Conservation (phyloP, 1,140 invertebrate species). For the Heliconius melpomene region DNA sequence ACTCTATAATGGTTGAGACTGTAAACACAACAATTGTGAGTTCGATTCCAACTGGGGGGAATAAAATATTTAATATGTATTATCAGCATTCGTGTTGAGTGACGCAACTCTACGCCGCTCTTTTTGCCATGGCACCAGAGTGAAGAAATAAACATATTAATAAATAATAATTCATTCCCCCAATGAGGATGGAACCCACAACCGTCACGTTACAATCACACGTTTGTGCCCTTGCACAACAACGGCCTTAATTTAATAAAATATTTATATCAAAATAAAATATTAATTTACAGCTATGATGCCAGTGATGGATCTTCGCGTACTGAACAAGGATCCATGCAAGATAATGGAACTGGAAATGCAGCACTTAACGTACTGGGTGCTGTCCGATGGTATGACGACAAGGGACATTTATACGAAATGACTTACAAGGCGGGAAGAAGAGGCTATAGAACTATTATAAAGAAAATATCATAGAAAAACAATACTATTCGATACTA, state of each 20-base stretch:
- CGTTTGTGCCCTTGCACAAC: too few relatives aligned
- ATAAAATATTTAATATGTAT: too few relatives aligned
- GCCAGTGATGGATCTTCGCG: conserved; percentile 72
- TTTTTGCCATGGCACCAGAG: too few relatives aligned
- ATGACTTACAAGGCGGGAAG: conserved; percentile 84
- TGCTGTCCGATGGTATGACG: conserved; percentile 83
- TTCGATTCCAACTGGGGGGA: too few relatives aligned
- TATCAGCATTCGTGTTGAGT: too few relatives aligned
- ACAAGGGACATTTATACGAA: conserved; percentile 86
- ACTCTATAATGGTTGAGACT: too few relatives aligned
- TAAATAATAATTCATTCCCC: too few relatives aligned
- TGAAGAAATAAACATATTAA: too few relatives aligned
- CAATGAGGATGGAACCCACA: too few relatives aligned
- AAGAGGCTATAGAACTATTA: conserved; percentile 78
- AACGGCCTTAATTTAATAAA: background rate
- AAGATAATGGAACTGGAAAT: conserved; percentile 81
- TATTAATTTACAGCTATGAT: conserved; percentile 69
- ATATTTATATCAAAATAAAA: conserved; percentile 1
- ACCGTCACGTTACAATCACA: too few relatives aligned
- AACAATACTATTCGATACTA: conserved; percentile 44
- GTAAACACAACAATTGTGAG: too few relatives aligned
- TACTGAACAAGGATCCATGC: conserved; percentile 67
- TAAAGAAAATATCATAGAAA: conserved; percentile 61
- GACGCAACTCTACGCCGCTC: too few relatives aligned
- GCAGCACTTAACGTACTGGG: conserved; percentile 83